Base-by-base conservation (phyloP, 2,113 vertebrate genomes). In the Hippocampus comes region DNA sequence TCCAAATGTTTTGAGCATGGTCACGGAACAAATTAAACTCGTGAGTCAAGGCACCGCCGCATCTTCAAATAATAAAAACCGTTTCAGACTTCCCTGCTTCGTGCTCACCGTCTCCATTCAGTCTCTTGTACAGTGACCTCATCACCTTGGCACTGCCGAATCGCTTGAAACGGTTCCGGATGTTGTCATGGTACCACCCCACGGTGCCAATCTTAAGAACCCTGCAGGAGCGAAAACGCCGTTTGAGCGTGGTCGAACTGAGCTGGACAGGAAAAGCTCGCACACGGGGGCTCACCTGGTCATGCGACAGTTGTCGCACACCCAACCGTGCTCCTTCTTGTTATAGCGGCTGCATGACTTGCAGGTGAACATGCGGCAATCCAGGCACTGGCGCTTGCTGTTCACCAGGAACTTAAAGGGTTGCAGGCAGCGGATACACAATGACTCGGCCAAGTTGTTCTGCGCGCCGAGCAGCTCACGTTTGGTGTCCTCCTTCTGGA, bases 101-200 rank as follows among this genome's bases (percentile, higher is more conserved):
- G 57, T 43, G 82, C 86, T 78, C 77, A 92, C 91, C 85, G 5
- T 92, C 90, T 81, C 89, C 89, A 3, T 89, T 94, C 86, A 95
- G 91, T 84, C 97, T 91, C 80, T 94, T 94, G 1, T 85, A 93
- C 61, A 98, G 93, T 2, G 95, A 98, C 68, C 91, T 94, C 90
- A 97, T 93, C 67, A 99, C 97, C 46, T 98, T 97, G 68, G 95
- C 96, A 0, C 97, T 97, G 56, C 97, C 97, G 4, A 97, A 98
- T 1, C 92, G 90, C 77, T 95, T 97, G 89, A 99, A 99, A 18
- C 96, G 95, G 77, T 95, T 93, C 0, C 91, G 88, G 60, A 98
- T 86, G 0, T 95, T 95, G 34, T 95, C 89, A 0, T 98, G 93
- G 90, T 95, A 99, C 97, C 97, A 98, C 6, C 95, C 95, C 68